Percentiles rank a stretch among this genome's conserved stretches.
These are phyloP conservation scores for Podocnemis expansa DNA, from an alignment of 2,113 vertebrate species.

Conservation along the genomic window DNA sequence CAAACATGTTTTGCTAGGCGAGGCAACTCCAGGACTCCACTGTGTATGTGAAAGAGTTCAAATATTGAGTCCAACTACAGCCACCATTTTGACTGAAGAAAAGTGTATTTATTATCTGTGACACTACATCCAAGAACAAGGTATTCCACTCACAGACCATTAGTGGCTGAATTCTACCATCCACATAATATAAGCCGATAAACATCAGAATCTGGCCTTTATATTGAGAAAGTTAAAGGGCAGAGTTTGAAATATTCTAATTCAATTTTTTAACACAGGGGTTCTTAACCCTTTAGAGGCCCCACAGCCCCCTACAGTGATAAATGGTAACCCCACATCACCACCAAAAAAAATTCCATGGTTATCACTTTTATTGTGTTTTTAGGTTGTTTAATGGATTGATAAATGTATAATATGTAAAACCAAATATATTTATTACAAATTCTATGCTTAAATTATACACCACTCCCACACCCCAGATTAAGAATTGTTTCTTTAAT, in stretches of 20 bases:
- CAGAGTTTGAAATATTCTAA: background rate
- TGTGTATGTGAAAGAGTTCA: background rate
- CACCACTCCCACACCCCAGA: too few species aligned
- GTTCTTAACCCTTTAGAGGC: too few species aligned
- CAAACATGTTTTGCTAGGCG: background rate
- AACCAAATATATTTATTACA: too few species aligned
- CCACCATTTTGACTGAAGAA: background rate
- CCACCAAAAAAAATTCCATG: too few species aligned
- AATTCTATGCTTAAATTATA: too few species aligned
- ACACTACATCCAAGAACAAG: accelerated
- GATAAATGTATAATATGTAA: too few species aligned
- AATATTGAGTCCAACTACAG: accelerated
- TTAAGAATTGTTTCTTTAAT: too few species aligned
- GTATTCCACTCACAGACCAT: accelerated
- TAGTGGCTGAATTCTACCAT: background rate
- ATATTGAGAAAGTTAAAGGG: accelerated
- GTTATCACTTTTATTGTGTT: too few species aligned
- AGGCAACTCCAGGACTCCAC: background rate
- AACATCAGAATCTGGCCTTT: background rate
- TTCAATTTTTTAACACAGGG: too few species aligned
- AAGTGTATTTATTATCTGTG: background rate
- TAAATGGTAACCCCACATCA: too few species aligned
- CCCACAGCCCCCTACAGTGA: too few species aligned
- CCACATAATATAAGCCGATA: background rate
- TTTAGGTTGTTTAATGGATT: too few species aligned